Base-by-base conservation (phyloP, 2,113 vertebrate species). In the Hirundichthys speculiger region DNA sequence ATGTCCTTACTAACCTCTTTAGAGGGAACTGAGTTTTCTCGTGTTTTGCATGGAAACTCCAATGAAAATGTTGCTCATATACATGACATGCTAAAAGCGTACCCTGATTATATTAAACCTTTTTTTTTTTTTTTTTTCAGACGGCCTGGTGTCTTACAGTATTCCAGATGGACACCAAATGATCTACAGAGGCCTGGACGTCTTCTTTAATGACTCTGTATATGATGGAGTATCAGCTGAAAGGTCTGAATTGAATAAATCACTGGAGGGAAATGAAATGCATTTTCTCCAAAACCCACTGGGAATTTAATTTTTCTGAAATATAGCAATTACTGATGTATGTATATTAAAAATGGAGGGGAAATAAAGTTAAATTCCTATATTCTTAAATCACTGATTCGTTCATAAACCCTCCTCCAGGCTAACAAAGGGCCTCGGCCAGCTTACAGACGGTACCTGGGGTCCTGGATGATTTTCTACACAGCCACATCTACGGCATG, bases 391-490 rank as follows among this genome's bases (percentile, higher is more conserved):
- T n/a, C n/a, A n/a, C n/a, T n/a, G n/a, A n/a, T n/a, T n/a, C n/a
- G n/a, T n/a, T n/a, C n/a, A 13, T 3, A 6, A 58, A 57, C 24
- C 20, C 4, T 61, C 21, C 21, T 0, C 15, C 72, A 98, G 95
- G 77, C 95, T 96, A 92, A 94, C 92, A 0, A 96, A 97, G 62
- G 98, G 97, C 34, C 92, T 99, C 3, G 98, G 98, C 18, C 98
- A 99, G 89, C 69, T 99, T 75, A 98, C 97, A 0, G 98, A 99
- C 0, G 98, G 97, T 0, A 95, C 95, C 18, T 96, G 95, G 1
- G 98, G 98, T n/a, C 65, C 87, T 96, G 87, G 96, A 98, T 0
- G 96, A 99, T 81, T 99, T 98, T 79, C 95, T 93, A 0, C 94
- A 96, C 86, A 99, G 95, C 69, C 95, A 96, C 0, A 93, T 95